Conservation (phyloP, 2,888 invertebrate genomes). For the Malacosoma neustria region DNA sequence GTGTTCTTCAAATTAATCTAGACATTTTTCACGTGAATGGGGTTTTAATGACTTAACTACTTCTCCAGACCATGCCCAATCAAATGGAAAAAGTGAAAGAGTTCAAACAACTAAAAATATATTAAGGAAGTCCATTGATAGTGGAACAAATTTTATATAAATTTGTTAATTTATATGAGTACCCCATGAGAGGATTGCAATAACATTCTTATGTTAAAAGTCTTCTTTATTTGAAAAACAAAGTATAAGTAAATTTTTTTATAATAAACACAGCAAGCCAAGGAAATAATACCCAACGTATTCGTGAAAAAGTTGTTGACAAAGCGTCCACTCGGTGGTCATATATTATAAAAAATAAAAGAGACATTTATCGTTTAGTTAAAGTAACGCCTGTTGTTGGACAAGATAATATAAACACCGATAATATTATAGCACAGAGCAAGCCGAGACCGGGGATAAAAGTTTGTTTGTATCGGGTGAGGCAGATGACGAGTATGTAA, state of each 20-base stretch:
- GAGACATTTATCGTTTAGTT: background rate
- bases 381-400: background rate
- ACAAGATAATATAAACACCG: background rate
- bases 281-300: background rate
- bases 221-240: background rate
- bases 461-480: too few relatives aligned
- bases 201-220: too few relatives aligned
- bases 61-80: conserved; percentile 6
- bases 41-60: conserved; percentile 5
- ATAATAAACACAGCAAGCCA: too few relatives aligned
- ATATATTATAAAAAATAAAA: background rate
- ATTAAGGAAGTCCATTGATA: conserved; percentile 3
- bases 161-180: background rate
- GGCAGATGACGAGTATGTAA: too few relatives aligned
- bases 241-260: background rate
- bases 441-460: background rate
- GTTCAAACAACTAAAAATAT: conserved; percentile 7
- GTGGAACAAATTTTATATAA: background rate
- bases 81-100: conserved; percentile 7
- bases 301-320: background rate
- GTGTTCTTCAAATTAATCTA: background rate
- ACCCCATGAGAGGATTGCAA: background rate
- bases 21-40: too few relatives aligned
- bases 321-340: background rate
- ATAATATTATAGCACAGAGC: background rate